Evolutionary conservation across 2,888 invertebrate species (phyloP).

Genomic region (Psylliodes chrysocephalus): DNA sequence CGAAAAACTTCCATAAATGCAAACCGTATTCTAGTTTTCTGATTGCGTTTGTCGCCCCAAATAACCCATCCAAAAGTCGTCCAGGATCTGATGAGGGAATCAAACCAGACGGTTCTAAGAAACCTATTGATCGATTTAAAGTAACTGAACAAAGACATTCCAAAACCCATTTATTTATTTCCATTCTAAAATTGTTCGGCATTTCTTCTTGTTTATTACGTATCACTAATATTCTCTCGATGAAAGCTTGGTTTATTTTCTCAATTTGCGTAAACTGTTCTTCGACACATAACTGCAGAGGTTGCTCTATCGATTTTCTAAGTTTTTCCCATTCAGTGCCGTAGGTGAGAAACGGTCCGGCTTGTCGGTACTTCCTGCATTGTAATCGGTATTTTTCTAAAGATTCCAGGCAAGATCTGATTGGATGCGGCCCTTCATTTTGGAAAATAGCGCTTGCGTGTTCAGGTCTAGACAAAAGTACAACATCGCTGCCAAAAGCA

Average conservation of each 20-base stretch:
- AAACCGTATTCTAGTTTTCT: constrained; percentile 67
- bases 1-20: constrained; percentile 73
- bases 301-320: constrained; percentile 65
- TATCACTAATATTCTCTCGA: constrained; percentile 66
- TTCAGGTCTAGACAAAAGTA: constrained; percentile 73
- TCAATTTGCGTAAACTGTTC: constrained; percentile 63
- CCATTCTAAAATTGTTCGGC: constrained; percentile 67
- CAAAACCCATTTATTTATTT: constrained; percentile 75
- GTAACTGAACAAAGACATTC: constrained; percentile 71
- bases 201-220: constrained; percentile 75
- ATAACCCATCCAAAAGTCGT: constrained; percentile 69
- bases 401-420: constrained; percentile 72
- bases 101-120: constrained; percentile 67
- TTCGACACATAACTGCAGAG: constrained; percentile 64
- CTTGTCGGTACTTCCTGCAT: constrained; percentile 67
- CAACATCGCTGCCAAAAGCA: constrained; percentile 72
- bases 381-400: constrained; percentile 73
- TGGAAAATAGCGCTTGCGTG: constrained; percentile 72
- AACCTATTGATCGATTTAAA: constrained; percentile 72
- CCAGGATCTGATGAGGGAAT: constrained; percentile 69
- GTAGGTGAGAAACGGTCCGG: constrained; percentile 69
- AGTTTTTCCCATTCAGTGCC: constrained; percentile 72
- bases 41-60: constrained; percentile 70
- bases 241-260: constrained; percentile 62
- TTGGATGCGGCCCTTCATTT: constrained; percentile 70